A percentile compares a stretch with the other conserved stretches of the same genome.
phyloP scores from a whole-genome alignment of 92 coral and sea anemone species.

The Diadumene lineata region DNA sequence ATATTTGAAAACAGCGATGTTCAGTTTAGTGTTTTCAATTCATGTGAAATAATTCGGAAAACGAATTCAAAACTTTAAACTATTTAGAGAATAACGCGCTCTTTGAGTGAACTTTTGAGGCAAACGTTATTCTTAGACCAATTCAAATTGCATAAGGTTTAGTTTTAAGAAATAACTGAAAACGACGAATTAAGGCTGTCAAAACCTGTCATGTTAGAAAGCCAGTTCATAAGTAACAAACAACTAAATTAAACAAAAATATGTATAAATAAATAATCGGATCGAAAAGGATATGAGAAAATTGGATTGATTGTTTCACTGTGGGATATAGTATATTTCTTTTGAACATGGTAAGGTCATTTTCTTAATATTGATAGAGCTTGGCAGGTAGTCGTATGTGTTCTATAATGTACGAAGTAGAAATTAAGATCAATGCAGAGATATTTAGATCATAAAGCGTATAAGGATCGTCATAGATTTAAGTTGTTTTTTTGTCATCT shows the following conservation, averaged over 20 bases:
- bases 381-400: neutral
- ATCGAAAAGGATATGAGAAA: constrained; percentile 6
- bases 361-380: neutral
- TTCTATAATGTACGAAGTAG: neutral
- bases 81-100: too few relatives aligned
- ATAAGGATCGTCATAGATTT: neutral
- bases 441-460: neutral
- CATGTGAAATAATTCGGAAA: too few relatives aligned
- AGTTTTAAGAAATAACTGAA: too few relatives aligned
- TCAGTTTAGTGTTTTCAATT: too few relatives aligned
- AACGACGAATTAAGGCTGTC: too few relatives aligned
- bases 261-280: constrained; percentile 1
- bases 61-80: too few relatives aligned
- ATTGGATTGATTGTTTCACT: neutral
- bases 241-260: neutral
- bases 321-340: neutral
- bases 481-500: constrained; percentile 18
- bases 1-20: too few relatives aligned
- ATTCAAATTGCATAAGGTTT: too few relatives aligned
- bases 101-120: too few relatives aligned
- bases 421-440: neutral
- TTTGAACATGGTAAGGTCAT: neutral
- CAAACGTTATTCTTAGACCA: too few relatives aligned
- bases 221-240: neutral
- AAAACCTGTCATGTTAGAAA: too few relatives aligned